A percentile compares a stretch with the other conserved stretches of the same genome.
These are phyloP conservation scores for Gymnocypris eckloni DNA, from an alignment of 2,797 vertebrate genomes.

Conservation along the genomic window DNA sequence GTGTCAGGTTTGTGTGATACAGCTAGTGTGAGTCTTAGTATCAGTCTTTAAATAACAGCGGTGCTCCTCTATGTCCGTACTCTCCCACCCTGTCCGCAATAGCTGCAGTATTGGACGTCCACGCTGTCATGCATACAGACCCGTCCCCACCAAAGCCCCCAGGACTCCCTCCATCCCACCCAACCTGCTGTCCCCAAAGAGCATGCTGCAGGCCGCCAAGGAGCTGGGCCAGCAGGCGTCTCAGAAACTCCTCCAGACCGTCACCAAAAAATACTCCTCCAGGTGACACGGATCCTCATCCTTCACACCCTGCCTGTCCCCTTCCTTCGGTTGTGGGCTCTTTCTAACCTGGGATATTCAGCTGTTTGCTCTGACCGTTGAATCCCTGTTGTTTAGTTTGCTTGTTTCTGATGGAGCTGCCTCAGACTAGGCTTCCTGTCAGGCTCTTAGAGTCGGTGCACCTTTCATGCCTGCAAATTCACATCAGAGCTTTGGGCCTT, in stretches of 20 bases:
- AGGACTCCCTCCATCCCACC: conserved; percentile 36
- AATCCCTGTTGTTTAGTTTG: not conserved
- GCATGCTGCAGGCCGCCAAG: conserved; percentile 65
- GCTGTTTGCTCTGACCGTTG: conserved; percentile 7
- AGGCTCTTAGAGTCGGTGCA: not conserved
- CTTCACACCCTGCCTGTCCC: not conserved
- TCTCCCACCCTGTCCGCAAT: conserved; percentile 11
- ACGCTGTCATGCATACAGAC: conserved; percentile 27
- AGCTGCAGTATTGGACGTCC: conserved; percentile 51
- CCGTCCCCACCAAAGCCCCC: conserved; percentile 13
- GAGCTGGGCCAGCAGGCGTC: conserved; percentile 71
- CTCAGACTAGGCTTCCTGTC: not conserved
- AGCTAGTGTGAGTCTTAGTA: not conserved
- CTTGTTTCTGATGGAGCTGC: not conserved
- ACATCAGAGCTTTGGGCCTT: not conserved
- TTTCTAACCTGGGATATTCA: not conserved
- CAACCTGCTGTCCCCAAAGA: conserved; percentile 63
- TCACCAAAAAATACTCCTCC: conserved; percentile 71
- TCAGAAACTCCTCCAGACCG: conserved; percentile 69
- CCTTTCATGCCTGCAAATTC: not conserved
- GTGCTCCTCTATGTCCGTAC: conserved; percentile 17
- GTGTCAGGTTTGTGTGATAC: conserved; percentile 6
- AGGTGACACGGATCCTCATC: conserved; percentile 56
- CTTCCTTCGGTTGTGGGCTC: conserved; percentile 10
- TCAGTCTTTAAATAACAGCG: conserved; percentile 25